Evolutionary conservation across 2,888 invertebrate species (phyloP).

Genomic region (Timema cristinae): DNA sequence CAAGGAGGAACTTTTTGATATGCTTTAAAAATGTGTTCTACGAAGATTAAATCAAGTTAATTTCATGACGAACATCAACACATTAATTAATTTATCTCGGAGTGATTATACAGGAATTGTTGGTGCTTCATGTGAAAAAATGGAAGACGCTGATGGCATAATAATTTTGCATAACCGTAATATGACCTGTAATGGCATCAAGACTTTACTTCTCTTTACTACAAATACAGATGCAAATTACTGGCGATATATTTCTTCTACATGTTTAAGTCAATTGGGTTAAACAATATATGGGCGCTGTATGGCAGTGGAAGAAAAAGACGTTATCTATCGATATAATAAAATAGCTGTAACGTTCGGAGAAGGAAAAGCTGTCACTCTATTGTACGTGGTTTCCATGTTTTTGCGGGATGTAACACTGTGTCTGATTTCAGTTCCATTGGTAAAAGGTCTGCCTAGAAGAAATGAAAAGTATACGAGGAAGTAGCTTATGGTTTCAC

Average conservation of each 20-base stretch:
- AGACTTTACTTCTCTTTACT: slow-evolving; percentile 9
- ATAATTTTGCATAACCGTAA: neutral
- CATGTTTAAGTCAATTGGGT: neutral
- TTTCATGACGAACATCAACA: neutral
- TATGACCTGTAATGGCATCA: neutral
- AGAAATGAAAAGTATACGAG: slow-evolving; percentile 1
- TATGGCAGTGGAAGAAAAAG: neutral
- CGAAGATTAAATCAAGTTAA: neutral
- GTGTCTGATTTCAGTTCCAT: slow-evolving; percentile 1
- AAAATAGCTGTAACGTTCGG: too few species aligned
- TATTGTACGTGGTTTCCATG: neutral
- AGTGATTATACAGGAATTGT: neutral
- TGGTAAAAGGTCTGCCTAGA: neutral
- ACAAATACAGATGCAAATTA: neutral
- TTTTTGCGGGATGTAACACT: neutral
- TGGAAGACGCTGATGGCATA: neutral
- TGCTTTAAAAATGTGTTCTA: neutral
- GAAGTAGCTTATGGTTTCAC: neutral
- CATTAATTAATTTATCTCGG: neutral
- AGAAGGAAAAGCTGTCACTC: neutral
- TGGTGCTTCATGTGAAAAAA: neutral
- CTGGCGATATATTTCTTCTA: neutral
- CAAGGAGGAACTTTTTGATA: neutral
- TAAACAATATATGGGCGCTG: neutral
- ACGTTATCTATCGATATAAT: neutral